phyloP scores from a whole-genome alignment of 2,113 vertebrate species.

The Ciconia stormi region DNA sequence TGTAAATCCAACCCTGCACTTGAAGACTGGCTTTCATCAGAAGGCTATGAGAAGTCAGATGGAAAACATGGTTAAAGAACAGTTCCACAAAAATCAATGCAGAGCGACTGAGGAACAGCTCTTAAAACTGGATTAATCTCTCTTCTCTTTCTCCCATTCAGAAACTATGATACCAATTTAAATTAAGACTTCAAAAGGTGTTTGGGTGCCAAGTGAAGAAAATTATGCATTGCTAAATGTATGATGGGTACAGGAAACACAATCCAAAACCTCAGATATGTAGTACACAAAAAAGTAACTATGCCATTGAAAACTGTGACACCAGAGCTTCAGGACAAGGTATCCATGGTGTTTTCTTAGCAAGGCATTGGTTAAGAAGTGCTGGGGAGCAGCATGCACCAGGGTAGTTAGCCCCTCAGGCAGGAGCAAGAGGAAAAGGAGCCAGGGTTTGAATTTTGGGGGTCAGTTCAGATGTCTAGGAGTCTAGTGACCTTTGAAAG shows the following conservation, averaged over 20 bases:
- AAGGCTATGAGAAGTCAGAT: not conserved
- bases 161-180: not conserved
- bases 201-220: not conserved
- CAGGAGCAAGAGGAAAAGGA: not conserved
- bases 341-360: not conserved
- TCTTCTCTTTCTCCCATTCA: not conserved
- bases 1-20: not conserved
- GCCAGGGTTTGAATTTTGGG: not conserved
- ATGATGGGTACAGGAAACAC: not conserved
- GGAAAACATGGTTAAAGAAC: not conserved
- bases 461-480: not conserved
- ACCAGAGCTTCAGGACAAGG: not conserved
- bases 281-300: not conserved
- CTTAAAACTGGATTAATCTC: not conserved
- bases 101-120: not conserved
- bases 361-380: not conserved
- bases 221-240: not conserved
- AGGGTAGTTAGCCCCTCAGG: not conserved
- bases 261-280: not conserved
- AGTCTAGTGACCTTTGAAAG: not conserved
- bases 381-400: not conserved
- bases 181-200: not conserved
- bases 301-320: not conserved
- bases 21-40: not conserved
- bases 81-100: not conserved